Percentiles rank a stretch among this genome's conserved stretches.
These are phyloP conservation scores for Uria aalge DNA, from an alignment of 2,113 vertebrate genomes.

Conservation along the genomic window DNA sequence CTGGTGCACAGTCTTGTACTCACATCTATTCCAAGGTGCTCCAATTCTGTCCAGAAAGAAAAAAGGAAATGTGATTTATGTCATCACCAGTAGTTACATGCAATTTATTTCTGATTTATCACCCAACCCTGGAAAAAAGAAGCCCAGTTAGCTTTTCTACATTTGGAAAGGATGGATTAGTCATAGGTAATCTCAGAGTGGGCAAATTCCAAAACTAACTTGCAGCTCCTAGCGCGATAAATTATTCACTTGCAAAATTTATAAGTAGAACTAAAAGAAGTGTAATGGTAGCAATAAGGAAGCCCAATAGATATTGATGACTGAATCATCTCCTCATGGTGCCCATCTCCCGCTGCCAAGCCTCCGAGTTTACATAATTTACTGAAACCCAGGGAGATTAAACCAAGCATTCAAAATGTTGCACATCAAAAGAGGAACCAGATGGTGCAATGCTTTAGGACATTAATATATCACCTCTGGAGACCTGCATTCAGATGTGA, in stretches of 20 bases:
- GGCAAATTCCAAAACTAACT: constrained; percentile 41
- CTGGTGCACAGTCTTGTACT: not conserved
- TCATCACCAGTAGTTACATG: not conserved
- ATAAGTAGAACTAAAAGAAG: constrained; percentile 29
- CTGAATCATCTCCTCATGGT: constrained; percentile 60
- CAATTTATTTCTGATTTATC: constrained; percentile 46
- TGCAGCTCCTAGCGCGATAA: constrained; percentile 9
- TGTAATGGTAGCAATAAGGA: constrained; percentile 49
- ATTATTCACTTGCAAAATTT: constrained; percentile 51
- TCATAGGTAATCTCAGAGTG: constrained; percentile 50
- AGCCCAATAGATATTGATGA: constrained; percentile 60
- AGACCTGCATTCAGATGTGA: constrained; percentile 47
- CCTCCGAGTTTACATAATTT: constrained; percentile 49
- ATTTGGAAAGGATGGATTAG: constrained; percentile 10
- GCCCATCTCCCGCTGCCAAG: constrained; percentile 46
- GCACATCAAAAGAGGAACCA: constrained; percentile 31
- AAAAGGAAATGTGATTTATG: constrained; percentile 51
- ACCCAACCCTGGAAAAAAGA: not conserved
- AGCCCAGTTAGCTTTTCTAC: not conserved
- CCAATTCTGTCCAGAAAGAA: constrained; percentile 41
- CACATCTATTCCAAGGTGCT: constrained; percentile 39
- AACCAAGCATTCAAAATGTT: constrained; percentile 32
- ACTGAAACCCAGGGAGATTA: constrained; percentile 48
- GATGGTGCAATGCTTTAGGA: constrained; percentile 47
- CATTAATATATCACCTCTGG: constrained; percentile 58